Percentiles rank a stretch among this genome's conserved stretches.
Evolutionary conservation across 2,888 invertebrate genomes (phyloP).

Genomic region (Thymelicus lineola): DNA sequence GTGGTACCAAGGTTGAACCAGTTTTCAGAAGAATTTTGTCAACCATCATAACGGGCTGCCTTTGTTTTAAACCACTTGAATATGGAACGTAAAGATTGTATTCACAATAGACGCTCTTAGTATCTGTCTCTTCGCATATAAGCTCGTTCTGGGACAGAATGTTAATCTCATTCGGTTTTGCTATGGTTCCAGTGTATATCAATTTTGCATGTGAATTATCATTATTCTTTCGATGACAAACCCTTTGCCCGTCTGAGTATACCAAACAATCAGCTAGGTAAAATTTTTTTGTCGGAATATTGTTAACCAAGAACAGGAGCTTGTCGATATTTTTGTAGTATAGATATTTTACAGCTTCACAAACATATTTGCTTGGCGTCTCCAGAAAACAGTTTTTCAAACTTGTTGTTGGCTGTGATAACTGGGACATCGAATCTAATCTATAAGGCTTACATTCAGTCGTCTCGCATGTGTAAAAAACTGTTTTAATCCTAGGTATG

Average conservation of each 20-base stretch:
- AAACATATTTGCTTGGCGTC: slow-evolving; percentile 52
- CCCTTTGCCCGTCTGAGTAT: slow-evolving; percentile 64
- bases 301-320: slow-evolving; percentile 63
- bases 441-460: slow-evolving; percentile 56
- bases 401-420: slow-evolving; percentile 54
- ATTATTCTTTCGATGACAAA: slow-evolving; percentile 66
- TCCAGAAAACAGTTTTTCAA: slow-evolving; percentile 61
- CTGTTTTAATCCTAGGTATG: slow-evolving; percentile 61
- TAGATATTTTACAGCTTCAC: slow-evolving; percentile 65
- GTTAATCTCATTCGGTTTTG: slow-evolving; percentile 61
- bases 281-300: slow-evolving; percentile 62
- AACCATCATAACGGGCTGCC: slow-evolving; percentile 52
- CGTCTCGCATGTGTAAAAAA: slow-evolving; percentile 64
- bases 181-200: slow-evolving; percentile 64
- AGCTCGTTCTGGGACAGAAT: slow-evolving; percentile 74
- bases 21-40: slow-evolving; percentile 64
- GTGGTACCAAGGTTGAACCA: slow-evolving; percentile 53
- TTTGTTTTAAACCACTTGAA: slow-evolving; percentile 56
- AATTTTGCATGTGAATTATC: slow-evolving; percentile 60
- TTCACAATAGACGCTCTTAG: slow-evolving; percentile 63
- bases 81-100: slow-evolving; percentile 64
- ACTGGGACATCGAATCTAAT: slow-evolving; percentile 62
- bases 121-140: slow-evolving; percentile 65
- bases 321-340: slow-evolving; percentile 71
- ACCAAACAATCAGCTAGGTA: slow-evolving; percentile 74